A percentile compares a stretch with the other conserved stretches of the same genome.
Conservation (phyloP, 2,113 vertebrate genomes). For the Thermophis baileyi region DNA sequence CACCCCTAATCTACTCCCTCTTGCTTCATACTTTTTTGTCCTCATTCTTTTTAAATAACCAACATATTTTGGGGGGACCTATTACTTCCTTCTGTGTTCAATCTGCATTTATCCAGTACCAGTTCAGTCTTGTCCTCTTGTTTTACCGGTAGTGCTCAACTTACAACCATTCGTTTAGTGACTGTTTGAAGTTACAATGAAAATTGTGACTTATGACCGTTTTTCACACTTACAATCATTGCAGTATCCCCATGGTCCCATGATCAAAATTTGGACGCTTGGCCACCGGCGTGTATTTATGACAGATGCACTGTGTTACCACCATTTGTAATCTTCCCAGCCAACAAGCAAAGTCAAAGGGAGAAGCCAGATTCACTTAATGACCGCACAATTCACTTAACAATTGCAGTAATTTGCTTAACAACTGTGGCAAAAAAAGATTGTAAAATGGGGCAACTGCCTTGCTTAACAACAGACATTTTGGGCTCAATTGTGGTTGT, state of each 20-base stretch:
- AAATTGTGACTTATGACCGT: too few relatives aligned
- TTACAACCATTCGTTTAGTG: not conserved
- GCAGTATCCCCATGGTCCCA: too few relatives aligned
- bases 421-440: not conserved
- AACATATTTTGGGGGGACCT: not conserved
- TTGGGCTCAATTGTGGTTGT: not conserved
- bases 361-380: not conserved
- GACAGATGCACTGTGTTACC: not conserved
- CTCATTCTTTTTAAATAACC: not conserved
- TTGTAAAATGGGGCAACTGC: not conserved
- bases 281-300: not conserved
- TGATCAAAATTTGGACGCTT: too few relatives aligned
- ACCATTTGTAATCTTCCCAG: not conserved
- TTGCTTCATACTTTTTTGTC: not conserved
- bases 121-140: not conserved
- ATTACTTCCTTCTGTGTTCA: not conserved
- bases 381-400: not conserved
- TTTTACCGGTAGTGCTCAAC: not conserved
- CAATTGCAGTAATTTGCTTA: not conserved
- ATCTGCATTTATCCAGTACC: not conserved
- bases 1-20: not conserved
- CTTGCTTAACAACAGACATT: not conserved
- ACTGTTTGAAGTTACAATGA: too few relatives aligned
- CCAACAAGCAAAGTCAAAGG: not conserved
- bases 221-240: too few relatives aligned